Evolutionary conservation across 2,888 invertebrate genomes (phyloP), one percentile per base, ranked within the genome.

Genomic region (Anaspis maculata): DNA sequence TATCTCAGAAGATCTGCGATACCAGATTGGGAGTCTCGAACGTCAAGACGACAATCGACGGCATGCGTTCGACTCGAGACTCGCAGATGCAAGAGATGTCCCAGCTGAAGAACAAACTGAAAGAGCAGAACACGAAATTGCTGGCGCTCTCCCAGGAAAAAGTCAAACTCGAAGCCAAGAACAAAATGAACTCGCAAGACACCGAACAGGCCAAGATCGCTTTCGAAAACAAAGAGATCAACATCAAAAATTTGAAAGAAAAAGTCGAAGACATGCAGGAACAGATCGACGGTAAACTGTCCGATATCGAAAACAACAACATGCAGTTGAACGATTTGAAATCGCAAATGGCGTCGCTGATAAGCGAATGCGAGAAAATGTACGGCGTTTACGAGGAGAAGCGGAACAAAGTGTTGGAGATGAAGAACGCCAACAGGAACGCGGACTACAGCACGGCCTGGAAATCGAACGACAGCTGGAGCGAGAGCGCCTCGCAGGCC

Each of bases 11-110:
- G 58, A 87, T 90, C 44, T 80, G 80, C 51, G 85, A 87, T 56
- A 86, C 88, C 0, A 73, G 86, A 11, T 82, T 85, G 3, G 87
- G 86, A 2, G 92, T 96, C 0, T 87, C 91, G 0, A 82, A 85
- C 21, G 85, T 91, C 2, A 96, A 96, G 64, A 77, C 87, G 1
- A 87, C 89, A n/a, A 98, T 98, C 36, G 97, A 98, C 61, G 86
- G 87, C 0, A 96, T 96, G 96, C 72, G 85, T 59, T 75, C 83
- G 0, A 89, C 89, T n/a, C 74, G 97, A 3, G 97, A 98, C 61
- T 71, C 83, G 0, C 90, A 90, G 48, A 80, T 96, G 74, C 73
- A 80, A 3, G 90, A 90, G 49, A 85, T 88, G 83, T 77, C 83
- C 4, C 79, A 81, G 35, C 68, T 88, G 1, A 92, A 89, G 60